Base-by-base conservation (phyloP, 2,113 vertebrate species). In the Nicator chloris region DNA sequence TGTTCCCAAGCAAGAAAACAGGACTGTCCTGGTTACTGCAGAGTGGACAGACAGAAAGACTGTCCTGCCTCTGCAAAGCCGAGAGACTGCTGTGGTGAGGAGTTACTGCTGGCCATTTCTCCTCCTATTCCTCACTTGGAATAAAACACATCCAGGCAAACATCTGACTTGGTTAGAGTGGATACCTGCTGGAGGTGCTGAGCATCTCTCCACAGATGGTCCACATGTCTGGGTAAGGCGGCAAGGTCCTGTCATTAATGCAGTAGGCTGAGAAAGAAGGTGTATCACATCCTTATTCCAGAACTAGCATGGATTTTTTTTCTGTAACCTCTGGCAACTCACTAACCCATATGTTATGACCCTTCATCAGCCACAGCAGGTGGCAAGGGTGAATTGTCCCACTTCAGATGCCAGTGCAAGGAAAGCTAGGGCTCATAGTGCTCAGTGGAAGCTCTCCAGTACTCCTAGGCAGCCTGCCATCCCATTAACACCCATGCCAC, bases 61-160 rank as follows among this genome's bases (percentile, higher is more conserved):
- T 59, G 33, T 15, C 30, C 15, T 86, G 28, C n/a, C 23, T 73
- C 51, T 57, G 44, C 56, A 66, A 19, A 51, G 45, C 78, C 0
- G 0, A 77, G 13, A 51, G 14, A 51, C 39, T 28, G 13, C n/a
- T 2, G 0, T 1, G 2, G 11, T 20, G 23, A 56, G n/a, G 16
- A 51, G 16, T 35, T 22, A 23, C 1, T 45, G 14, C 44, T 54
- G 33, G 11, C 31, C 3, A 3, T 53, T 80, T 83, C 45, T 65
- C 12, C 35, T 66, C 15, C 35, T 47, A 0, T 69, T 65, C 50
- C 14, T 79, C 21, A 26, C 28, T 31, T 68, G 28, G 13, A 49
- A 40, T 65, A 37, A 51, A 84, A 56, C 20, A 35, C 15, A 9
- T 3, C 0, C 2, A 69, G 9, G 20, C 31, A 61, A 24, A 65